Base-by-base conservation (phyloP, 2,113 vertebrate species). In the Scytalopus superciliaris region DNA sequence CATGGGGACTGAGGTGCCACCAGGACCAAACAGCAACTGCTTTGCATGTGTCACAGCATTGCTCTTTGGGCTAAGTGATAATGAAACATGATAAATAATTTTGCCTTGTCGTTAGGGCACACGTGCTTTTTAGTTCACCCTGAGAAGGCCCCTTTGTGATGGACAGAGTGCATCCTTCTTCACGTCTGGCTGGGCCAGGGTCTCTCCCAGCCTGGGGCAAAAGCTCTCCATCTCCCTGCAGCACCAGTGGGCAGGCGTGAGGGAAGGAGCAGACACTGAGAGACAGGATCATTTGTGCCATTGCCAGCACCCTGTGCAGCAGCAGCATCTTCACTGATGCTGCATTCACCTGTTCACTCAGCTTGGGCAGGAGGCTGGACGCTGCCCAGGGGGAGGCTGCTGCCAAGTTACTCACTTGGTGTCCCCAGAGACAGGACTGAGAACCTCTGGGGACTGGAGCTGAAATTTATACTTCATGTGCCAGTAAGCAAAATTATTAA, bases 221-320 rank as follows among this genome's bases (percentile, higher is more conserved):
- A 85, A 68, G 10, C 35, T 75, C 21, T 73, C 3, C 2, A 31
- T 66, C 13, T 89, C 52, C 64, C 39, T 83, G 67, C 5, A 7
- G 53, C n/a, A 66, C 14, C 66, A 78, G 10, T 0, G 0, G 70
- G 47, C 21, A 64, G 72, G 25, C 1, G 0, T 8, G 9, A 33
- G 23, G 13, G 23, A 85, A 87, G 27, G 21, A 76, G 68, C 21
- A 57, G 57, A 59, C 74, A 28, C 16, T 0, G 9, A 57, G 39
- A 42, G 31, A 23, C 47, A 63, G 42, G 60, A 40, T 39, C 31
- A 12, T 31, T 47, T 45, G 17, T 67, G 76, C 42, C 5, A 1
- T 7, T 60, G 33, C 50, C 78, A 83, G 53, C 73, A 81, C 10
- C 37, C 60, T 66, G 81, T 1, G 1, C 76, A 39, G 35, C 69